Base-by-base conservation (phyloP, 2,888 invertebrate genomes). In the Fabriciana adippe region DNA sequence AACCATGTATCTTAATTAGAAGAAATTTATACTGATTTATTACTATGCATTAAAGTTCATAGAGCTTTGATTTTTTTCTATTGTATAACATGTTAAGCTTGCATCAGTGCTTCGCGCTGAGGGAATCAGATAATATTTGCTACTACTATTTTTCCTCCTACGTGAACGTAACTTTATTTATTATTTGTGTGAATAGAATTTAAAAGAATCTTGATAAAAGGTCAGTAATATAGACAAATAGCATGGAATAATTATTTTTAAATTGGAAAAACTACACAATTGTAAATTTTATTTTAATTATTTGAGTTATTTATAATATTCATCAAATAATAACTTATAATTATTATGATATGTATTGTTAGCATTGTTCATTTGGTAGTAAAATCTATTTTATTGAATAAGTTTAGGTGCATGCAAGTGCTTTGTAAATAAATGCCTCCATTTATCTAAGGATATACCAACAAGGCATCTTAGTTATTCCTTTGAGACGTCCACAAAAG, bases 401-500 rank as follows among this genome's bases (percentile, higher is more conserved):
- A 35, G 35, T 8, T 41, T 41, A 11, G 35, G 2, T 41, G 35
- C 35, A 41, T 41, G 35, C 35, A 41, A 41, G 35, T 41, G 35
- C 35, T 51, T 69, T 13, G 48, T 48, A 47, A 31, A 48, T 59
- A 59, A 31, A 41, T 50, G 18, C 55, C 31, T 50, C 8, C 48
- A 45, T 61, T 26, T 41, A 50, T 53, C 53, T 64, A 66, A 54
- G 53, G 55, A 51, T 64, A 51, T 62, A 62, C 45, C 57, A 55
- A 55, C 57, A 70, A 57, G 65, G 63, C 59, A 72, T 72, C 72
- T 62, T 16, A 65, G 72, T 64, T 71, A 74, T 74, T 62, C 72
- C 73, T 74, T 74, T 74, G 72, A 64, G 55, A 6, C 55, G 55
- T 63, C 47, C 51, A 73, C 73, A 73, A 72, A 70, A 69, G 70